A percentile compares a stretch with the other conserved stretches of the same genome.
phyloP scores from a whole-genome alignment of 2,797 vertebrate species.

The Leptoclinus maculatus region DNA sequence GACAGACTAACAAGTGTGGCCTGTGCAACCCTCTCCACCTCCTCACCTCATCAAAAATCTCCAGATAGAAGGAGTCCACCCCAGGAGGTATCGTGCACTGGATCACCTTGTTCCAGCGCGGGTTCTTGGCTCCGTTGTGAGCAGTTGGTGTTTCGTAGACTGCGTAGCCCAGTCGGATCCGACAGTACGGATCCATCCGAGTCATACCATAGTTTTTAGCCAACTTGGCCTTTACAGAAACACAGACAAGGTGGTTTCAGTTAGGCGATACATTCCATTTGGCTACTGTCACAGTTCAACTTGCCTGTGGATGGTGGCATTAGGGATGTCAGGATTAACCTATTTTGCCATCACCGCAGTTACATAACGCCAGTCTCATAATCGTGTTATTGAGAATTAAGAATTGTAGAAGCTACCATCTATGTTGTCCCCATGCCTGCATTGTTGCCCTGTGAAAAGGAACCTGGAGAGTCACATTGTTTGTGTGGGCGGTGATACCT shows the following conservation, averaged over 20 bases:
- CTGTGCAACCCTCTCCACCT: background rate
- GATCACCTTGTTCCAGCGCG: conserved; percentile 98
- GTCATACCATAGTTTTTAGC: conserved; percentile 99
- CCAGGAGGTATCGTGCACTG: conserved; percentile 95
- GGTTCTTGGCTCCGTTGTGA: conserved; percentile 98
- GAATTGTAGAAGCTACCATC: no score
- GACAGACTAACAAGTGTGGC: background rate
- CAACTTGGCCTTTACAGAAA: conserved; percentile 88
- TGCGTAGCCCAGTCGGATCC: conserved; percentile 93
- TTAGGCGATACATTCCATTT: background rate
- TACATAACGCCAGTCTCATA: no score
- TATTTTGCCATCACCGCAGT: no score
- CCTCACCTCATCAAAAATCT: conserved; percentile 98
- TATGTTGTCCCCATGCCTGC: no score
- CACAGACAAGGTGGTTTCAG: conserved; percentile 7
- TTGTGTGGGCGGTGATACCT: no score
- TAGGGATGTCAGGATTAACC: background rate
- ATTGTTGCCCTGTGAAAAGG: no score
- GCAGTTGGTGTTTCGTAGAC: conserved; percentile 98
- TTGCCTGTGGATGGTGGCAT: background rate
- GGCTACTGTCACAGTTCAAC: background rate
- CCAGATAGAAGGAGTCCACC: conserved; percentile 97
- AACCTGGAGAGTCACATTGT: no score
- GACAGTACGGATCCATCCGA: conserved; percentile 97
- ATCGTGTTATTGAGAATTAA: no score